A percentile compares a stretch with the other conserved stretches of the same genome.
phyloP scores from a whole-genome alignment of 1,140 invertebrate species.

The Telenomus remus region DNA sequence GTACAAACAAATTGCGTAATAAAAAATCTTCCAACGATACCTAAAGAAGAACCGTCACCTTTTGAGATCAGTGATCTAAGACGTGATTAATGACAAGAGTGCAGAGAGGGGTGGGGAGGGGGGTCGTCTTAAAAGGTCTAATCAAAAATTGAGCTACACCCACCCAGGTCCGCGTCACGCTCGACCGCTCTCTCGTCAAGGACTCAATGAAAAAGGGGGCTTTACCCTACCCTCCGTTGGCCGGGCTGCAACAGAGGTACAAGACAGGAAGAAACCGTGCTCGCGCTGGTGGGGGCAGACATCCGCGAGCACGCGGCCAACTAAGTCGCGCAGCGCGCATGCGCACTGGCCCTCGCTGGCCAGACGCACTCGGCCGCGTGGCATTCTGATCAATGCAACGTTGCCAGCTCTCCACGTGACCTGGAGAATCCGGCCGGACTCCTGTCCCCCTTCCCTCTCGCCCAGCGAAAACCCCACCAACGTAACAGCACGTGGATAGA shows the following conservation, averaged over 20 bases:
- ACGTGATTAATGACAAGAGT: background rate
- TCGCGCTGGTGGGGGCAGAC: conserved; percentile 27
- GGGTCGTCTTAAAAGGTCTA: conserved; percentile 13
- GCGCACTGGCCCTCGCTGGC: conserved; percentile 66
- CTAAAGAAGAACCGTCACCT: too few relatives aligned
- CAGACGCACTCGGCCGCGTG: conserved; percentile 69
- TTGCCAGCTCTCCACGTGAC: conserved; percentile 66
- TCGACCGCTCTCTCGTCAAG: conserved; percentile 58
- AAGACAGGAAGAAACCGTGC: conserved; percentile 24
- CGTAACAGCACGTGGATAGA: conserved; percentile 60
- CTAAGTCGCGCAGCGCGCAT: conserved; percentile 63
- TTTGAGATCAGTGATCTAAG: too few relatives aligned
- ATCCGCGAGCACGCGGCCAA: conserved; percentile 66
- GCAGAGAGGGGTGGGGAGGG: background rate
- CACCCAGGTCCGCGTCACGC: conserved; percentile 49
- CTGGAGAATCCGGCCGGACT: conserved; percentile 50
- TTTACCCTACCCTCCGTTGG: conserved; percentile 49
- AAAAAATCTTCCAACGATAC: too few relatives aligned
- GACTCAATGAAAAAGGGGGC: conserved; percentile 56
- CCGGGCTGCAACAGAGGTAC: conserved; percentile 49
- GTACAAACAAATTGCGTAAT: too few relatives aligned
- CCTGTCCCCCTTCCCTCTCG: conserved; percentile 26
- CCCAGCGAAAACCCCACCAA: conserved; percentile 18
- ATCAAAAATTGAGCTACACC: conserved; percentile 53
- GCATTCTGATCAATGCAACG: conserved; percentile 73